A percentile compares a stretch with the other conserved stretches of the same genome.
These are phyloP conservation scores for Meloidogyne chitwoodi DNA, from an alignment of 1,140 invertebrate genomes.

Conservation along the genomic window DNA sequence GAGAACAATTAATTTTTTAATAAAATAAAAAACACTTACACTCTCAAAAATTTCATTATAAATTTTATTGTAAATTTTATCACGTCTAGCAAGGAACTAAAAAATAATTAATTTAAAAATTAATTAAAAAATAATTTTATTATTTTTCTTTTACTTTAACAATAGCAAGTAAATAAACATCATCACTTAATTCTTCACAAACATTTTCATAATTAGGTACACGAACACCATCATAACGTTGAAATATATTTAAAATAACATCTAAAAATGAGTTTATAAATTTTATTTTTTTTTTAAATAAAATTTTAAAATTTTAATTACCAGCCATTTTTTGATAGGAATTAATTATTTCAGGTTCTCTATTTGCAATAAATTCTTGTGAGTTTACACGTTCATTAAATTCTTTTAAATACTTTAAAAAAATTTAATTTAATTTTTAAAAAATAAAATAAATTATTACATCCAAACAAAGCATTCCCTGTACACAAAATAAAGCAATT, in stretches of 20 bases:
- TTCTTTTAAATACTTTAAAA: slow-evolving; percentile 21
- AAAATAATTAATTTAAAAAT: background rate
- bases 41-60: slow-evolving; percentile 40
- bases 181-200: slow-evolving; percentile 16
- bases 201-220: slow-evolving; percentile 31
- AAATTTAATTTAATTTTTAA: background rate
- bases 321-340: slow-evolving; percentile 24
- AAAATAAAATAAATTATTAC: background rate
- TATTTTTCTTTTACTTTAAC: slow-evolving; percentile 5
- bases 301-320: background rate
- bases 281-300: no score
- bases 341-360: slow-evolving; percentile 12
- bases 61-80: slow-evolving; percentile 35
- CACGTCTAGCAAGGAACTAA: slow-evolving; percentile 36
- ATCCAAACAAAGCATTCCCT: slow-evolving; percentile 37
- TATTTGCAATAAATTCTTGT: slow-evolving; percentile 17
- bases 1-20: background rate
- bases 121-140: background rate
- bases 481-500: slow-evolving; percentile 30
- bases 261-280: background rate
- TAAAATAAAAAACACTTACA: slow-evolving; percentile 16
- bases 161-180: slow-evolving; percentile 29
- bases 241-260: slow-evolving; percentile 18
- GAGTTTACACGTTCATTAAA: slow-evolving; percentile 24
- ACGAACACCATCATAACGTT: slow-evolving; percentile 26